Evolutionary conservation across 2,113 vertebrate genomes (phyloP), one percentile per base, ranked within the genome.

Genomic region (Eretmochelys imbricata): DNA sequence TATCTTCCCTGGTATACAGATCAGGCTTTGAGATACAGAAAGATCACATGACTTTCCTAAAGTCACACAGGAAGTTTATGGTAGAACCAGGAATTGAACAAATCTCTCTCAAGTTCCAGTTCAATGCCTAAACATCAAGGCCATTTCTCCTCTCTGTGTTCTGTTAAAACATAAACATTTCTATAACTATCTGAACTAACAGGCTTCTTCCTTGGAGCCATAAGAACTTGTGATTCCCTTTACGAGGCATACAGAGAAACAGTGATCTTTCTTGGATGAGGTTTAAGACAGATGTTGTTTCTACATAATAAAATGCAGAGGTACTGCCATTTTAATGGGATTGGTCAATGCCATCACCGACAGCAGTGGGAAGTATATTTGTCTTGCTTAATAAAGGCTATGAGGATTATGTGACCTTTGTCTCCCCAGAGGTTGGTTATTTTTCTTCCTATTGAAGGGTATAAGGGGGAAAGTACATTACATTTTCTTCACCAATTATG

Each of bases 221-320:
- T 14, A 57, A 82, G 8, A 51, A 84, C 46, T 27, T 78, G 75
- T 29, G 88, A 31, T 82, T 90, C 25, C 82, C 82, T 57, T 46
- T 16, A 72, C 13, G 86, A 50, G 62, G 38, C 24, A 85, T 31
- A 82, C 1, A 24, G 10, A 81, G 14, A 80, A 27, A 85, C 6
- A 46, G 80, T 0, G 0, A 76, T 4, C 20, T 38, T 59, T 88
- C 59, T 14, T 79, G 12, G 14, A 72, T 0, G 78, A 51, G 50
- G 81, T 38, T 72, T 16, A 82, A 88, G 90, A 82, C 38, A 27
- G 14, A 48, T 22, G 90, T 90, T 22, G 90, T 90, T 90, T 88
- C 46, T n/a, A 16, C 16, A 55, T 31, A 75, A 79, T 12, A 84
- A 86, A 35, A 54, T 20, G 22, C 22, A 11, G 59, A 46, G n/a